These are phyloP conservation scores for Ptychobarbus kaznakovi DNA, from an alignment of 2,797 vertebrate genomes.

Conservation along the genomic window DNA sequence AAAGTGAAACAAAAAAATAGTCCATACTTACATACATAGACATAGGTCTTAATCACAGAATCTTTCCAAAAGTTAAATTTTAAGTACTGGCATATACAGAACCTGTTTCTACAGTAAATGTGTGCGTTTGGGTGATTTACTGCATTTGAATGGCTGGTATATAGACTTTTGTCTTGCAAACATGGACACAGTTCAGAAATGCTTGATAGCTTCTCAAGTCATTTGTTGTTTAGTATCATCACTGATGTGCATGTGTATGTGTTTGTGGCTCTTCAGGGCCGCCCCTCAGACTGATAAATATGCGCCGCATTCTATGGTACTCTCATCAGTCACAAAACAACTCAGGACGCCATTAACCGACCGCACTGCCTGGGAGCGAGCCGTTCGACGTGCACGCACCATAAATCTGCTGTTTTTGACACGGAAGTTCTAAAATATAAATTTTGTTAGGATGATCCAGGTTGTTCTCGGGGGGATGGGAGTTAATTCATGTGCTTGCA, in stretches of 20 bases:
- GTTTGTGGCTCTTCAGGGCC: conserved; percentile 36
- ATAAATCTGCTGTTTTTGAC: conserved; percentile 71
- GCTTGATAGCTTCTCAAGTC: conserved; percentile 18
- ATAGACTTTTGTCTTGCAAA: neutral
- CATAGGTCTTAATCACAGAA: neutral
- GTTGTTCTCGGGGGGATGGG: conserved; percentile 72
- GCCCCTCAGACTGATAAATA: conserved; percentile 72
- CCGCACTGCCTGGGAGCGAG: conserved; percentile 78
- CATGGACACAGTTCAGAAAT: conserved; percentile 1
- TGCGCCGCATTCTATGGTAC: conserved; percentile 69
- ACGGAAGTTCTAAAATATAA: conserved; percentile 78
- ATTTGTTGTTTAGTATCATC: conserved; percentile 38
- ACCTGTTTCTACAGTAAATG: neutral
- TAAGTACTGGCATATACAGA: neutral
- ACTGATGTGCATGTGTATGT: conserved; percentile 23
- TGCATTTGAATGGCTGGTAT: neutral
- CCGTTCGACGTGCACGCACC: conserved; percentile 67
- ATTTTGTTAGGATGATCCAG: conserved; percentile 75
- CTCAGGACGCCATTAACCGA: conserved; percentile 66
- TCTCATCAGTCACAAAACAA: conserved; percentile 74
- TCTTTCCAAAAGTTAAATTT: neutral
- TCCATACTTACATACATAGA: too few species aligned
- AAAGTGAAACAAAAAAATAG: too few species aligned
- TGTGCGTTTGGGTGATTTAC: conserved; percentile 54
- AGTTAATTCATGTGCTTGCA: conserved; percentile 69